These are phyloP conservation scores for Istiophorus platypterus DNA, from an alignment of 2,113 vertebrate genomes.

Conservation along the genomic window DNA sequence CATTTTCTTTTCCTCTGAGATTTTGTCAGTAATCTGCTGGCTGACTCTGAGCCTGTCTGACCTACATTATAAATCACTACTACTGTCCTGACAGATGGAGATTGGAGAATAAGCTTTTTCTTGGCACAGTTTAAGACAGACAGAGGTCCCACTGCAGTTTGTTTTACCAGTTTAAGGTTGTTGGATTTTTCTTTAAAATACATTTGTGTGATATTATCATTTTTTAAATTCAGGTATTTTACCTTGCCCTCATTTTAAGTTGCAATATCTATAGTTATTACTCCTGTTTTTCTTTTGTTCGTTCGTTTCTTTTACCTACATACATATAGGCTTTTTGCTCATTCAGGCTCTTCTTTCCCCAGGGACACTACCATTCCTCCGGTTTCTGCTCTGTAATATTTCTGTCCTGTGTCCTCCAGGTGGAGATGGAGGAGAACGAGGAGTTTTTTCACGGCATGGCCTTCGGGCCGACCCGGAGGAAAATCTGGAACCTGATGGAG, in stretches of 20 bases:
- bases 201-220: neutral
- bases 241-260: neutral
- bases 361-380: too few species aligned
- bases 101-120: constrained; percentile 49
- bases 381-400: too few species aligned
- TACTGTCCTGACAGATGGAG: constrained; percentile 63
- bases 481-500: constrained; percentile 95
- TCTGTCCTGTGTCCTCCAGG: constrained; percentile 32
- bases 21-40: constrained; percentile 45
- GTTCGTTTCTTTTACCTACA: neutral
- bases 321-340: neutral
- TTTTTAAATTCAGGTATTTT: neutral
- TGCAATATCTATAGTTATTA: neutral
- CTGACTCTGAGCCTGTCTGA: constrained; percentile 45
- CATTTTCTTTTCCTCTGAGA: constrained; percentile 28
- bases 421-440: constrained; percentile 88
- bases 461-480: constrained; percentile 76
- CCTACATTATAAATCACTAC: constrained; percentile 55
- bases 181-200: neutral
- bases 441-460: constrained; percentile 87
- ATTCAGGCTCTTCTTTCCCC: too few species aligned
- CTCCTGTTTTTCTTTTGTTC: neutral
- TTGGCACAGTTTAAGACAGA: constrained; percentile 53
- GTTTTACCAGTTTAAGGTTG: neutral
- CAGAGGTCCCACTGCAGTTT: constrained; percentile 22